phyloP scores from a whole-genome alignment of 2,888 invertebrate genomes.

The Drosophila subquinaria region DNA sequence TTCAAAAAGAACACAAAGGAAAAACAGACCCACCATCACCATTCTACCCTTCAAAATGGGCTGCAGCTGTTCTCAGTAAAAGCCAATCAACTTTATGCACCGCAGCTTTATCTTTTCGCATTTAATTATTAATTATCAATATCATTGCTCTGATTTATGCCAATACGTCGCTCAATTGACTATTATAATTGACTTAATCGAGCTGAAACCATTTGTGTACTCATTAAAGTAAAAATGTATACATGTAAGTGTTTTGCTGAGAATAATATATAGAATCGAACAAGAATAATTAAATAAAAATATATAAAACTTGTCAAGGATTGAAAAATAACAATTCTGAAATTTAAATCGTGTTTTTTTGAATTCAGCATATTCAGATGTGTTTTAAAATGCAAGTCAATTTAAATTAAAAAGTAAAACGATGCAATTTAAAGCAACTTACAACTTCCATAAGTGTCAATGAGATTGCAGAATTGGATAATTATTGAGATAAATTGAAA shows the following conservation, averaged over 20 bases:
- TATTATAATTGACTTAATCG: neutral
- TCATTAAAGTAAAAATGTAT: neutral
- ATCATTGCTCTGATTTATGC: neutral
- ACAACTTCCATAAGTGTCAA: neutral
- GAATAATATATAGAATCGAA: neutral
- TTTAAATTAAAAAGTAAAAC: neutral
- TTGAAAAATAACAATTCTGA: neutral
- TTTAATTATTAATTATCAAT: constrained; percentile 6
- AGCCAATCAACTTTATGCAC: neutral
- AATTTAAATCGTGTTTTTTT: neutral
- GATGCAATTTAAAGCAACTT: neutral
- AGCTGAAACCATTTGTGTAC: neutral
- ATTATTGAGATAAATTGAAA: neutral
- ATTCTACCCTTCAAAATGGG: neutral
- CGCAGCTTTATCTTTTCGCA: neutral
- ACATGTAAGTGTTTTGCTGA: neutral
- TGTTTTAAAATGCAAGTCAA: neutral
- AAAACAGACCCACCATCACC: constrained; percentile 20
- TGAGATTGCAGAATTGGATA: neutral
- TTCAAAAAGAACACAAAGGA: constrained; percentile 16
- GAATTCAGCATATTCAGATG: neutral
- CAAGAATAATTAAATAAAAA: no score
- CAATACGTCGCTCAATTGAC: neutral
- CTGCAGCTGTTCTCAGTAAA: constrained; percentile 25
- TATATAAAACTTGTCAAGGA: neutral